Conservation (phyloP, 2,888 invertebrate genomes). For the Blomia tropicalis region DNA sequence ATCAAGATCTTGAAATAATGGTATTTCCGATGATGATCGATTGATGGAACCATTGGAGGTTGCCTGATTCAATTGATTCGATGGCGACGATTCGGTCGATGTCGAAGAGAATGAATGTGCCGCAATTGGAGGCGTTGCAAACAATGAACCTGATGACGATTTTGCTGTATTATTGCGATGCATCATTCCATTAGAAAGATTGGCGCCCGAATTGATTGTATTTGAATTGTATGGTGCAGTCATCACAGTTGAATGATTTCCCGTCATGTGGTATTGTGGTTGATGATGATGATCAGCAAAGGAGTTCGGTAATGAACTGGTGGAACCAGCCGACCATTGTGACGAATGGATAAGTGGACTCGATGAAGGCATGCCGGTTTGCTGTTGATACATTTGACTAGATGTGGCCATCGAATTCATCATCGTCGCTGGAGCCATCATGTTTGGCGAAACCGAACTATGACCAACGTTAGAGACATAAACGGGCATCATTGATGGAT, state of each 20-base stretch:
- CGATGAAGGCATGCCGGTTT: background rate
- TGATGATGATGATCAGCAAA: background rate
- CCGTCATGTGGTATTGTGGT: background rate
- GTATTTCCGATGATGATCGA: background rate
- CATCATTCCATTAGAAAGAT: background rate
- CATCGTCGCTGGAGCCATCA: background rate
- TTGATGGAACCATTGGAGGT: background rate
- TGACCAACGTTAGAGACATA: no score
- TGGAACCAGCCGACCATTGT: background rate
- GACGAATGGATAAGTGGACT: background rate
- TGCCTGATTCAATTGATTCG: background rate
- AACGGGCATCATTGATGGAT: no score
- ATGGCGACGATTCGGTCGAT: background rate
- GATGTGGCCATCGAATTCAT: background rate
- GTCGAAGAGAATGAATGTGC: background rate
- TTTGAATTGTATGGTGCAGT: background rate
- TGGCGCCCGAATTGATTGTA: background rate
- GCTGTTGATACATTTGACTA: background rate
- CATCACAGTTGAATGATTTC: no score
- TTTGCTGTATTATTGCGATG: background rate
- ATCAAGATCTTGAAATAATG: slow-evolving; percentile 8
- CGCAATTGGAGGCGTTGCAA: background rate
- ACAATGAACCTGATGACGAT: background rate
- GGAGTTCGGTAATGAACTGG: background rate
- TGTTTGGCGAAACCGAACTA: background rate